A percentile compares a stretch with the other conserved stretches of the same genome.
Evolutionary conservation across 2,113 vertebrate species (phyloP).

Genomic region (Helogale parvula): DNA sequence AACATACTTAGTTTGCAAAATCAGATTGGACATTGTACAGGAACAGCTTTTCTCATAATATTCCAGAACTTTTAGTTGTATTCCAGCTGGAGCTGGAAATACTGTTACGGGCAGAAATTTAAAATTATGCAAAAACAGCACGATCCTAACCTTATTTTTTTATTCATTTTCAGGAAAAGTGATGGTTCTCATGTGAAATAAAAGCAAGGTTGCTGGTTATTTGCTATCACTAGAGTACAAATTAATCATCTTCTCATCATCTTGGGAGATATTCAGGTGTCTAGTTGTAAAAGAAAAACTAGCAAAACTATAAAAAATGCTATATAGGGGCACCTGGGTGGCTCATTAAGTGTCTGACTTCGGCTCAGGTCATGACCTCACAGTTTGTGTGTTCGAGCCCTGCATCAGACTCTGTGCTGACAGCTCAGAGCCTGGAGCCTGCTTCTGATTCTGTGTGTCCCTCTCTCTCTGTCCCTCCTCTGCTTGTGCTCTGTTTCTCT

Average conservation of each 20-base stretch:
- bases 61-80: neutral
- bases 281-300: neutral
- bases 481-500: too few relatives aligned
- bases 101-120: neutral
- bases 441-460: too few relatives aligned
- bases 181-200: neutral
- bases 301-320: neutral
- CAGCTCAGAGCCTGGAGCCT: too few relatives aligned
- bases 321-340: too few relatives aligned
- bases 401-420: too few relatives aligned
- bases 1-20: conserved; percentile 49
- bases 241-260: neutral
- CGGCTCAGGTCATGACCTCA: too few relatives aligned
- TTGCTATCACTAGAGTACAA: neutral
- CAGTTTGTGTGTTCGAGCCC: too few relatives aligned
- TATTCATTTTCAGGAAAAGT: neutral
- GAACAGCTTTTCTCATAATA: conserved; percentile 52
- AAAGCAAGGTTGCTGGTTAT: neutral
- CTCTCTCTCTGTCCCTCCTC: too few relatives aligned
- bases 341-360: too few relatives aligned
- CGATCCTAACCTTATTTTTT: neutral
- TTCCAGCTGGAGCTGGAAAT: conserved; percentile 46
- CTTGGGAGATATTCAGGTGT: neutral
- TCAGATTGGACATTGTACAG: conserved; percentile 31
- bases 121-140: conserved; percentile 36